A percentile compares a stretch with the other conserved stretches of the same genome.
These are phyloP conservation scores for Tauraco erythrolophus DNA, from an alignment of 2,113 vertebrate genomes.

Conservation along the genomic window DNA sequence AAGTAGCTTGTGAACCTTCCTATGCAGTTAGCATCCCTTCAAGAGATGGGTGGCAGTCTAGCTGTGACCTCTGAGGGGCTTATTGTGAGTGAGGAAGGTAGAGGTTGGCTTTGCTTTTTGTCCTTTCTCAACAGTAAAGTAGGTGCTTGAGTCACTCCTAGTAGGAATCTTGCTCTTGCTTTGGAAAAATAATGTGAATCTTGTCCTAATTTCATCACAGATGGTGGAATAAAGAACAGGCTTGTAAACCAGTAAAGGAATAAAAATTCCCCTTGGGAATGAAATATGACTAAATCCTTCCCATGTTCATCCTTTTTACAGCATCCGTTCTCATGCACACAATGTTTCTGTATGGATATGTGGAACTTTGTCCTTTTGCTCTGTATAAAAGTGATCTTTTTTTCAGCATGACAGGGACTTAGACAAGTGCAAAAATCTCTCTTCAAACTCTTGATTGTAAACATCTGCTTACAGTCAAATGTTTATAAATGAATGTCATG, in stretches of 20 bases:
- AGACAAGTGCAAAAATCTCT: neutral
- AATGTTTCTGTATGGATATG: rapidly evolving
- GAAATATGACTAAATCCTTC: neutral
- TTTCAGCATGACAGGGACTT: neutral
- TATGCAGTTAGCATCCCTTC: neutral
- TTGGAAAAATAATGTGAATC: neutral
- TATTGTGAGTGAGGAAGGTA: too few relatives aligned
- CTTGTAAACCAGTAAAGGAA: neutral
- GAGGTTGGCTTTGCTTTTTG: neutral
- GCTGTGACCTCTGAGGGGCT: neutral
- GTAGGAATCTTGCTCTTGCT: neutral
- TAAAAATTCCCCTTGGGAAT: neutral
- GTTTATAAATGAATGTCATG: neutral
- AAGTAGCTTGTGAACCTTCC: neutral
- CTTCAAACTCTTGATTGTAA: neutral
- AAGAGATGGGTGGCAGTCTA: too few relatives aligned
- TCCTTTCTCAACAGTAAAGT: neutral
- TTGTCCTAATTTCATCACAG: neutral
- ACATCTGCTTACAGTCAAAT: neutral
- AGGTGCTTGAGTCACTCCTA: neutral
- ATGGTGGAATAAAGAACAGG: neutral
- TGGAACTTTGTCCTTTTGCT: neutral
- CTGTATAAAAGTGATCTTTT: neutral
- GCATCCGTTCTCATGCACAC: neutral
- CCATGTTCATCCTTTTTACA: neutral